phyloP scores from a whole-genome alignment of 1,140 invertebrate genomes.

The Drosophila teissieri region DNA sequence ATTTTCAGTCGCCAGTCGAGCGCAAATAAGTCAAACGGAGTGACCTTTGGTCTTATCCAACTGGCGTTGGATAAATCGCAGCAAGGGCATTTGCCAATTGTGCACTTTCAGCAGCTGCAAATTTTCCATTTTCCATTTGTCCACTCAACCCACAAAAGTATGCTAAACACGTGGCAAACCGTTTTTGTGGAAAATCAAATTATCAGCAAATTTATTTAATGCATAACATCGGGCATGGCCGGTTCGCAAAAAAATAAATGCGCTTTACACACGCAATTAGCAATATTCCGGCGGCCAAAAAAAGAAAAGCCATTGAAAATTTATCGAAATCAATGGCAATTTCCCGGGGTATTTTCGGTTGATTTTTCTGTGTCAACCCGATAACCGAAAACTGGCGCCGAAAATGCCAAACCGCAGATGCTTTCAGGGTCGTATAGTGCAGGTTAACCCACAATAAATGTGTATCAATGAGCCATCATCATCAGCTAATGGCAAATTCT shows the following conservation, averaged over 20 bases:
- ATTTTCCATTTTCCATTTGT: constrained; percentile 10
- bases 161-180: constrained; percentile 47
- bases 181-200: constrained; percentile 50
- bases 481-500: constrained; percentile 30
- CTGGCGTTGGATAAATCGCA: constrained; percentile 39
- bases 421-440: constrained; percentile 13
- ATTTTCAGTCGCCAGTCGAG: constrained; percentile 42
- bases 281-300: constrained; percentile 17
- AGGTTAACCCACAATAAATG: constrained; percentile 18
- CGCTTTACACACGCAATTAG: constrained; percentile 46
- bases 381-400: constrained; percentile 26
- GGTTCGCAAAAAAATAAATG: constrained; percentile 12
- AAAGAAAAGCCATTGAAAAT: constrained; percentile 49
- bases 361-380: constrained; percentile 38
- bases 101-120: constrained; percentile 21
- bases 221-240: constrained; percentile 21
- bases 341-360: constrained; percentile 44
- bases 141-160: constrained; percentile 19
- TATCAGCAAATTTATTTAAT: constrained; percentile 50
- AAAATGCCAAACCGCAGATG: constrained; percentile 46
- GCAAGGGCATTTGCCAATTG: constrained; percentile 12
- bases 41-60: constrained; percentile 40
- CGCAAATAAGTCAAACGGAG: constrained; percentile 30
- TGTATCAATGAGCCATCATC: constrained; percentile 34
- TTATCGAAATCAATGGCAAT: constrained; percentile 45